Conservation (phyloP, 2,888 invertebrate genomes). For the Eupithecia dodoneata region DNA sequence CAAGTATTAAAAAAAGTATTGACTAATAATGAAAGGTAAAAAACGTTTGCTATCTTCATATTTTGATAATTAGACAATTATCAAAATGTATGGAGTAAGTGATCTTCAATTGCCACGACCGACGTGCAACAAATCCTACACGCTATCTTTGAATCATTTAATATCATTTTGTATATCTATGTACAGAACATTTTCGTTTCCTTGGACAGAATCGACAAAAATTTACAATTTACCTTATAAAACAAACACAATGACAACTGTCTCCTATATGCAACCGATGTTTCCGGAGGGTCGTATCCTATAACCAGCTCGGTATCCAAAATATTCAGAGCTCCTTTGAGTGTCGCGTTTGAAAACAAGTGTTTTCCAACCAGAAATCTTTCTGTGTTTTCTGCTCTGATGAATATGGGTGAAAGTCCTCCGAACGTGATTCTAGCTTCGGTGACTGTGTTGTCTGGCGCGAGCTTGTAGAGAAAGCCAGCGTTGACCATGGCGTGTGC, state of each 20-base stretch:
- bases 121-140: not conserved
- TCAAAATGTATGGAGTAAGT: not conserved
- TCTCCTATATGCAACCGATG: conserved; percentile 83
- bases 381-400: conserved; percentile 82
- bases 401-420: conserved; percentile 76
- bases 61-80: not conserved
- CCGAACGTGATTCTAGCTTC: conserved; percentile 85
- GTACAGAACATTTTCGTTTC: not conserved
- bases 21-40: not conserved
- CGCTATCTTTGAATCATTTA: not conserved
- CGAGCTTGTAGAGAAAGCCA: conserved; percentile 86
- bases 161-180: not conserved
- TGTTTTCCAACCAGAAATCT: conserved; percentile 71
- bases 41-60: not conserved
- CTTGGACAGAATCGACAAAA: not conserved
- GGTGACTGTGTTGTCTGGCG: conserved; percentile 65
- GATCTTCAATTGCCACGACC: not conserved
- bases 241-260: conserved; percentile 81
- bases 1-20: not conserved
- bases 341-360: conserved; percentile 65
- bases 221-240: conserved; percentile 82
- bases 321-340: conserved; percentile 66
- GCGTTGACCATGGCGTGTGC: conserved; percentile 90
- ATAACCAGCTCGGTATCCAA: conserved; percentile 59
- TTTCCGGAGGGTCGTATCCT: conserved; percentile 75